phyloP scores from a whole-genome alignment of 2,888 invertebrate genomes.

The Chelonus formosanus region DNA sequence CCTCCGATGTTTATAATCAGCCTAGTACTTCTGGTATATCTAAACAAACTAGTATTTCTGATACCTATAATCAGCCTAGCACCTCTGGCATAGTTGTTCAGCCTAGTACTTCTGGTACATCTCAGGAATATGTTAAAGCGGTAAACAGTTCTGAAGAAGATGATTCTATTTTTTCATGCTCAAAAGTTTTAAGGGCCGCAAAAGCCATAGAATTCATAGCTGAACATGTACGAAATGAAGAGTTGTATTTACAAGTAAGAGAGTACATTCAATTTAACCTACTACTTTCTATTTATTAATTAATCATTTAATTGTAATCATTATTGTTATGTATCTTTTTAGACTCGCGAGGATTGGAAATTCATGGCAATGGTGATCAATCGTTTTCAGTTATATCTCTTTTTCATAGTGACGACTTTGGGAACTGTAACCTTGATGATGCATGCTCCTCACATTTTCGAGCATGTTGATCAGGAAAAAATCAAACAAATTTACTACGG shows the following conservation, averaged over 20 bases:
- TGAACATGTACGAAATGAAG: slow-evolving; percentile 96
- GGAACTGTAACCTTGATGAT: slow-evolving; percentile 96
- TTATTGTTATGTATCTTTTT: slow-evolving; percentile 49
- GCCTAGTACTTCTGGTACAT: slow-evolving; percentile 68
- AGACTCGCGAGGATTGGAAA: slow-evolving; percentile 99
- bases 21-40: too few relatives aligned
- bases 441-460: slow-evolving; percentile 98
- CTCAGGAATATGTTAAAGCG: slow-evolving; percentile 68
- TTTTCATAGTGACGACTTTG: slow-evolving; percentile 93
- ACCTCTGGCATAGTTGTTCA: too few relatives aligned
- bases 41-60: too few relatives aligned
- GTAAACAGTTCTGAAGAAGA: slow-evolving; percentile 89
- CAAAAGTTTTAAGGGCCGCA: slow-evolving; percentile 94
- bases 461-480: slow-evolving; percentile 95
- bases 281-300: neutral
- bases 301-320: neutral
- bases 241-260: slow-evolving; percentile 95
- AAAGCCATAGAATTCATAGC: slow-evolving; percentile 99
- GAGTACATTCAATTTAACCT: neutral
- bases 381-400: slow-evolving; percentile 93
- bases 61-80: too few relatives aligned
- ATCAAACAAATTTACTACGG: slow-evolving; percentile 95
- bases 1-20: too few relatives aligned
- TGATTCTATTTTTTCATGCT: slow-evolving; percentile 87
- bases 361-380: slow-evolving; percentile 99